These are phyloP conservation scores for Phengaris alcon DNA, from an alignment of 2,888 invertebrate species.

Conservation along the genomic window DNA sequence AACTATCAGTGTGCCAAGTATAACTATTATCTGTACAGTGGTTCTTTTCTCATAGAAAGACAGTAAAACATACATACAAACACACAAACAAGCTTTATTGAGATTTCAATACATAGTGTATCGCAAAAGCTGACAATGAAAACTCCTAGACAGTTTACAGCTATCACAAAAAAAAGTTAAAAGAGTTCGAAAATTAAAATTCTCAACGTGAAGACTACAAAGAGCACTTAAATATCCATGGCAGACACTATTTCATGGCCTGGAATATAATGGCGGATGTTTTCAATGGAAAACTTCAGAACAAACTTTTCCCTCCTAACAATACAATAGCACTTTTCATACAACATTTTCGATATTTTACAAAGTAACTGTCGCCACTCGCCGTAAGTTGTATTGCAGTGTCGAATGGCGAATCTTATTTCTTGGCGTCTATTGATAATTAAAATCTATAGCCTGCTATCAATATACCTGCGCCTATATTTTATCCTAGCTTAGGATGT, in stretches of 20 bases:
- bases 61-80: too few relatives aligned
- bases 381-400: not conserved
- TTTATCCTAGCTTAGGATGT: too few relatives aligned
- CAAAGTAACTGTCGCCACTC: not conserved
- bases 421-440: too few relatives aligned
- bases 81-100: not conserved
- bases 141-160: not conserved
- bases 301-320: slow-evolving; percentile 28
- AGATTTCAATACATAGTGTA: not conserved
- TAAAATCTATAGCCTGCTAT: too few relatives aligned
- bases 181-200: slow-evolving; percentile 17
- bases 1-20: too few relatives aligned
- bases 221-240: slow-evolving; percentile 15
- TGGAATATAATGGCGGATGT: slow-evolving; percentile 16
- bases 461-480: too few relatives aligned
- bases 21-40: too few relatives aligned
- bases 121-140: not conserved
- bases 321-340: slow-evolving; percentile 18
- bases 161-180: slow-evolving; percentile 5
- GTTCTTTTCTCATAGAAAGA: too few relatives aligned
- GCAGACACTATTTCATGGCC: slow-evolving; percentile 10
- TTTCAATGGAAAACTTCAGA: slow-evolving; percentile 26
- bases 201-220: not conserved
- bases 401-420: too few relatives aligned
- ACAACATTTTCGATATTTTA: slow-evolving; percentile 11